Evolutionary conservation across 2,113 vertebrate genomes (phyloP).

Genomic region (Colinus virginianus): DNA sequence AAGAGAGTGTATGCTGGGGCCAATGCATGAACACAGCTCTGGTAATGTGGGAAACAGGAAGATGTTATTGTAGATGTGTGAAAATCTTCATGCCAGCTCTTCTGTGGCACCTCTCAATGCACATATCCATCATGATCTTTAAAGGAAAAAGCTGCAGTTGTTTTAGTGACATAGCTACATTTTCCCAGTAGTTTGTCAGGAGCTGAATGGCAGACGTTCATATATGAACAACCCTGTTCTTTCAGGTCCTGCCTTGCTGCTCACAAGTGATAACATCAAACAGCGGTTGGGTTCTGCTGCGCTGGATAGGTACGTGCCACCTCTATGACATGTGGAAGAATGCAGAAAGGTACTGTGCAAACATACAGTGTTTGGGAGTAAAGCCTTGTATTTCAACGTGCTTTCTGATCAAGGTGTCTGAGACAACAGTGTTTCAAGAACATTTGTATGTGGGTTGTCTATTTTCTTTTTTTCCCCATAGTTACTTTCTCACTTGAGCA

Average conservation of each 20-base stretch:
- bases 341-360: accelerated
- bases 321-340: accelerated
- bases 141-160: not conserved
- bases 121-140: not conserved
- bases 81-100: not conserved
- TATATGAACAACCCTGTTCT: not conserved
- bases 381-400: not conserved
- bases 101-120: accelerated
- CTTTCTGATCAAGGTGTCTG: not conserved
- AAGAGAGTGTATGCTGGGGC: not conserved
- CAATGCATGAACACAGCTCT: not conserved
- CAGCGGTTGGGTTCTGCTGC: conserved; percentile 90
- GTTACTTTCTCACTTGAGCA: not conserved
- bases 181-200: not conserved
- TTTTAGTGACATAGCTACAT: accelerated
- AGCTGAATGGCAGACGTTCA: not conserved
- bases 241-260: conserved; percentile 88
- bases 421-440: not conserved
- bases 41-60: not conserved
- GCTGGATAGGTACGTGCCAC: conserved; percentile 87
- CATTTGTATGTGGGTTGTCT: not conserved
- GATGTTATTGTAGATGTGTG: not conserved
- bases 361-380: not conserved
- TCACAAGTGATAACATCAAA: conserved; percentile 93
- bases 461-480: not conserved